Evolutionary conservation across 1,140 invertebrate species (phyloP), one percentile per base, ranked within the genome.

Genomic region (Sycophaga agraensis): DNA sequence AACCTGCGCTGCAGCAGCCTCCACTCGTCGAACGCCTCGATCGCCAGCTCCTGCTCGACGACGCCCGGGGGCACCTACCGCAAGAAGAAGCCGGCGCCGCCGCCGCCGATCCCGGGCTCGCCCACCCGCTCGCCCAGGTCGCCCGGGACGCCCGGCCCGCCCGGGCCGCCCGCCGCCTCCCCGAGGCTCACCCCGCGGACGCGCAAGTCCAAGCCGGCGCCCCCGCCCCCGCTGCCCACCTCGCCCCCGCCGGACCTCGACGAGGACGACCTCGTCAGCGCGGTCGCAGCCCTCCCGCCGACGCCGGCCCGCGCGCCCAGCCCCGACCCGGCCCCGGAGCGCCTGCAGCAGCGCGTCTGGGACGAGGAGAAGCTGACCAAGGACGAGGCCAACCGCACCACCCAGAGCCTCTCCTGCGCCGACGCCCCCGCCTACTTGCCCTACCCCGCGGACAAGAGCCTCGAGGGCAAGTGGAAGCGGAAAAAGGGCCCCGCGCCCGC

Each of bases 401-500:
- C 80, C n/a, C 84, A 85, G 66, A 84, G 79, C 67, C 51, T 73
- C 26, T 65, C 65, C 6, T 58, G 63, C 11, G 43, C 54, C 4
- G 71, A 74, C 5, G 64, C 54, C 40, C 50, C 60, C 16, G 8
- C 37, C 1, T 72, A 70, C 7, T 59, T 67, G 6, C 59, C 68
- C 14, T 71, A 71, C 21, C 62, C 75, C 11, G 11, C 14, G 1
- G 82, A 87, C 59, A 88, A 88, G 70, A 87, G 85, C 59, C 79
- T 81, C 2, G 83, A 84, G 60, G 87, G 87, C 4, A 87, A 89
- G 67, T 90, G 87, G 83, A 90, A 89, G 64, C 81, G 88, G 8
- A 85, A 88, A 59, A 94, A 94, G 70, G 89, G 89, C 0, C 91
- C 90, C 6, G 92, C 91, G 0, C 91, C 92, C 2, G 84, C 88